Percentiles rank a stretch among this genome's conserved stretches.
These are phyloP conservation scores for Tolypeutes matacus DNA, from an alignment of 2,797 vertebrate genomes.

Conservation along the genomic window DNA sequence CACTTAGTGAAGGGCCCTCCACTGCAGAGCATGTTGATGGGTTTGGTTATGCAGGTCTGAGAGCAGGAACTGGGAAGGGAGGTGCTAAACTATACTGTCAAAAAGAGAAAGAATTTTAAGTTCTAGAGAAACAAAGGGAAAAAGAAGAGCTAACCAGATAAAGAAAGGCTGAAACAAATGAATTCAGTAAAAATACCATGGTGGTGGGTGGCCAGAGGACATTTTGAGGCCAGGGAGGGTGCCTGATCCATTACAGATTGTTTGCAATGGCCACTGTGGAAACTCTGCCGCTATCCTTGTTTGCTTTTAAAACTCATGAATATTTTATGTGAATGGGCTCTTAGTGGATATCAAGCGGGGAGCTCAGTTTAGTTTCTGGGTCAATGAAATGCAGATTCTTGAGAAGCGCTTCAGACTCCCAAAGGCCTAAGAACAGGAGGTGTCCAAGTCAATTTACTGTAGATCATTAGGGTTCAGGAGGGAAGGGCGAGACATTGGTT, in stretches of 20 bases:
- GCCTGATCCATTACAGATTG: background rate
- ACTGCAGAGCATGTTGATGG: background rate
- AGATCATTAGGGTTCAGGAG: slow-evolving; percentile 36
- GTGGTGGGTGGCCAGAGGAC: background rate
- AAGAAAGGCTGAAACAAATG: slow-evolving; percentile 41
- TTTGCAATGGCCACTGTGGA: slow-evolving; percentile 11
- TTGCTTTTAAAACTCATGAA: slow-evolving; percentile 75
- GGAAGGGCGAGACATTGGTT: background rate
- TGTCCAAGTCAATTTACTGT: slow-evolving; percentile 34
- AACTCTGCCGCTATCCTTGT: slow-evolving; percentile 54
- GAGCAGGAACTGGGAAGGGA: background rate
- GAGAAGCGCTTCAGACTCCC: slow-evolving; percentile 35
- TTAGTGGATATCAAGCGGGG: slow-evolving; percentile 73
- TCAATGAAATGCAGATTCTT: slow-evolving; percentile 60
- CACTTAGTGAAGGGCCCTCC: background rate
- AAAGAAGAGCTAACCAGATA: background rate
- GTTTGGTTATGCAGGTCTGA: background rate
- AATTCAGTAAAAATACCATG: slow-evolving; percentile 22
- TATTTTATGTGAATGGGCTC: slow-evolving; percentile 78
- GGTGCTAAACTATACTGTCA: too few species aligned
- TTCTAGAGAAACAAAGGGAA: background rate
- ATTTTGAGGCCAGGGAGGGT: background rate
- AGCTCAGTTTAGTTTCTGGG: slow-evolving; percentile 70
- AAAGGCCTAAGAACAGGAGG: background rate
- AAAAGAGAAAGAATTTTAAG: too few species aligned